Evolutionary conservation across 1,140 invertebrate genomes (phyloP), one percentile per base, ranked within the genome.

Genomic region (Phymastichus coffea): DNA sequence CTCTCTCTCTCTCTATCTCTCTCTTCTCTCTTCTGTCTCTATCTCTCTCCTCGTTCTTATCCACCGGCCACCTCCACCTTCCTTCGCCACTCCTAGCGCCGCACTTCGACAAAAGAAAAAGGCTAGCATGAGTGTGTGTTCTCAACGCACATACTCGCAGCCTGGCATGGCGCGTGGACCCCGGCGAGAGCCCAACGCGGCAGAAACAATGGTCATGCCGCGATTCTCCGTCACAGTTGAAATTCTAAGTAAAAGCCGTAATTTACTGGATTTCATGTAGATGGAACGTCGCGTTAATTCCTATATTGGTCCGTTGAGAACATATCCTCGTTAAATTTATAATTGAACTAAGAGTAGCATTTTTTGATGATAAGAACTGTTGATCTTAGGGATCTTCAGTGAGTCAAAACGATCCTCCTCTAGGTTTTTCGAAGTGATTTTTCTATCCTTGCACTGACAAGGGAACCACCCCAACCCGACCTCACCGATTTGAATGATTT

Each of bases 251-350:
- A 46, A 15, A 17, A 26, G 9, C n/a, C 17, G 30, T 38, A 46
- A n/a, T n/a, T n/a, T 38, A 52, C 17, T 52, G 52, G 57, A 52
- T 46, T 52, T 53, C 30, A 52, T 30, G 26, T 58, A 52, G 22
- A 44, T 46, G 28, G 41, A 59, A 52, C 48, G 48, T 59, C 53
- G 40, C 48, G 41, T 33, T 59, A 53, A 59, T 44, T 52, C 41
- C 35, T 28, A 54, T n/a, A n/a, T 60, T 53, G 51, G 43, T 33
- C 47, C 41, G 14, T 38, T 47, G 40, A 60, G 43, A 60, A 60
- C 57, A 60, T 60, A 60, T 60, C 57, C 57, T 60, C 57, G 57
- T 43, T 60, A 48, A 60, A 60, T 60, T 60, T 60, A 33, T 60
- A 60, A 60, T 60, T 35, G 41, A 28, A 60, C 41, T 54, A 51